Conservation (phyloP, 2,113 vertebrate genomes). For the Lynx canadensis region DNA sequence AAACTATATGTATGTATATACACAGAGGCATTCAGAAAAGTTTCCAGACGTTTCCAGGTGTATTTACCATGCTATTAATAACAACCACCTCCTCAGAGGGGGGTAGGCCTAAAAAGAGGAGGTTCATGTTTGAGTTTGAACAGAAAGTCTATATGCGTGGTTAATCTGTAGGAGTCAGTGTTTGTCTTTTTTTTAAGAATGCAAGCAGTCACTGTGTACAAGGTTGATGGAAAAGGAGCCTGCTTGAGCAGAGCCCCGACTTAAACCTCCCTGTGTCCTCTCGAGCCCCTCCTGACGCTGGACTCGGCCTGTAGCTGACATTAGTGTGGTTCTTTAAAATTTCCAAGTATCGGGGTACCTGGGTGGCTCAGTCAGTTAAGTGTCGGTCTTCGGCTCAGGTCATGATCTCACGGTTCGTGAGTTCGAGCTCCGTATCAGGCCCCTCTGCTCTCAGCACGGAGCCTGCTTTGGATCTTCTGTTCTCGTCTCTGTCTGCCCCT, state of each 20-base stretch:
- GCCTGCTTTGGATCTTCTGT: too few relatives aligned
- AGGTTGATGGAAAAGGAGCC: not conserved
- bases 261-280: not conserved
- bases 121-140: not conserved
- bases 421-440: too few relatives aligned
- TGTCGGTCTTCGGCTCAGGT: too few relatives aligned
- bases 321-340: not conserved
- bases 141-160: not conserved
- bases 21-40: not conserved
- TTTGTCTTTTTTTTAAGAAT: not conserved
- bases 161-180: not conserved
- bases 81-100: not conserved
- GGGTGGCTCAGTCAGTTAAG: too few relatives aligned
- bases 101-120: not conserved
- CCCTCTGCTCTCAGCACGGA: too few relatives aligned
- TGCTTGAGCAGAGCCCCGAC: too few relatives aligned
- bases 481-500: too few relatives aligned
- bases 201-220: too few relatives aligned
- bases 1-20: not conserved
- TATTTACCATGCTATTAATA: not conserved
- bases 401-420: too few relatives aligned
- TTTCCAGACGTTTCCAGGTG: not conserved
- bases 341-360: too few relatives aligned
- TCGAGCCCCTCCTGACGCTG: fast-evolving
- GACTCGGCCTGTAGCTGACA: not conserved